A percentile compares a stretch with the other conserved stretches of the same genome.
Evolutionary conservation across 1,140 invertebrate species (phyloP).

Genomic region (Oryzaephilus surinamensis): DNA sequence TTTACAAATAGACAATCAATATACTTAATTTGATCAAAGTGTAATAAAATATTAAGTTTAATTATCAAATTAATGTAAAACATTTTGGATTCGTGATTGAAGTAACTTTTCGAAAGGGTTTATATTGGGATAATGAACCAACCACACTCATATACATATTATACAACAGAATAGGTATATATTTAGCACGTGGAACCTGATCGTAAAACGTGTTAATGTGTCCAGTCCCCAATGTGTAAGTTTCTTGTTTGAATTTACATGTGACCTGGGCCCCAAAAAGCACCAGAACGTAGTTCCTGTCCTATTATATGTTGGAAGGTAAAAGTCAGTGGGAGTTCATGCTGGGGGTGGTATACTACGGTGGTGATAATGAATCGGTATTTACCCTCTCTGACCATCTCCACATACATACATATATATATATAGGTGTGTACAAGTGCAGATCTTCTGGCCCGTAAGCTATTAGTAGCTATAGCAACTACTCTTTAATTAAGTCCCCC

Average conservation of each 20-base stretch:
- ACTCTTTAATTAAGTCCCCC: constrained; percentile 29
- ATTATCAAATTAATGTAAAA: too few relatives aligned
- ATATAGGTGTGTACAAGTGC: constrained; percentile 16
- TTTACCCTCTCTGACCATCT: constrained; percentile 19
- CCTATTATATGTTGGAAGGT: neutral
- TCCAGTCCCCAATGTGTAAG: constrained; percentile 4
- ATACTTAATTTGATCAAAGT: too few relatives aligned
- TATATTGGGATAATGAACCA: too few relatives aligned
- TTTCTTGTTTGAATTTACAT: constrained; percentile 12
- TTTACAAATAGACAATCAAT: too few relatives aligned
- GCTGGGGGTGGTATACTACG: neutral
- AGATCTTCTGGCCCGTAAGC: constrained; percentile 21
- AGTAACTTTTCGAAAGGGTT: too few relatives aligned
- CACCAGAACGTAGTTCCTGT: constrained; percentile 1
- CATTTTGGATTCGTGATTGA: too few relatives aligned
- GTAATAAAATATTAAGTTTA: too few relatives aligned
- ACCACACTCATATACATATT: too few relatives aligned
- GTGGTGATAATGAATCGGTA: constrained; percentile 14
- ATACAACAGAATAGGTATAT: neutral
- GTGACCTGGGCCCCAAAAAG: constrained; percentile 1
- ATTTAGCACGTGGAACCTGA: neutral
- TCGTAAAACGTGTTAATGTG: constrained; percentile 12
- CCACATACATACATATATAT: constrained; percentile 9
- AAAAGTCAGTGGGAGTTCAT: neutral
- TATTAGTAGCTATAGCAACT: constrained; percentile 32